Base-by-base conservation (phyloP, 2,888 invertebrate genomes). In the Rotaria sp. region DNA sequence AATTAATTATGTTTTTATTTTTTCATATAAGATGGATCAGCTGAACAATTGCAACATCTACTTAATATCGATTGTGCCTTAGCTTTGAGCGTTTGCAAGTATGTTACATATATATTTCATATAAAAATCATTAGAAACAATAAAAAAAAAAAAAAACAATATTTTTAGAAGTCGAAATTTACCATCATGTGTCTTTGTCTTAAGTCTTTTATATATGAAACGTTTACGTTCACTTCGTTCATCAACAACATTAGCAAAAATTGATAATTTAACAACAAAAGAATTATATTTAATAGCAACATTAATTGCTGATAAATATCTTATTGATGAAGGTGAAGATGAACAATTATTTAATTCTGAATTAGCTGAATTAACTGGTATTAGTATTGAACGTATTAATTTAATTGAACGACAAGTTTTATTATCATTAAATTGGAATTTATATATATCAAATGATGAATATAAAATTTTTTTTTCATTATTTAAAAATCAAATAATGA, bases 251-350 rank as follows among this genome's bases (percentile, higher is more conserved):
- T 80, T 45, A n/a, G 21, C 80, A 26, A 45, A 26, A 80, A 80
- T 45, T 7, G 80, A 80, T 80, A 26, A 45, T 26, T 21, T 45
- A 41, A 80, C 45, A 45, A 80, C 45, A 10, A 80, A 45, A n/a
- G 80, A 80, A 80, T 45, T 80, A n/a, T 80, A 45, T 80, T 45
- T 80, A 80, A 80, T 80, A 45, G 80, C 80, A 45, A 80, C 80
- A 80, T 41, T 80, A 35, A n/a, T 80, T 45, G 80, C 80, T n/a
- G 35, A 45, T 45, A 80, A 80, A 80, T 80, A 80, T 80, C n/a
- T 80, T 4, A 18, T 80, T 45, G 80, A 80, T 45, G 80, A 80
- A 45, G 80, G 80, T n/a, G 80, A 80, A 80, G 35, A 80, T n/a
- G 80, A 26, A 80, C 80, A 80, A 45, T 15, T 80, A 13, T 80